Evolutionary conservation across 2,888 invertebrate species (phyloP).

Genomic region (Ophion slaviceki): DNA sequence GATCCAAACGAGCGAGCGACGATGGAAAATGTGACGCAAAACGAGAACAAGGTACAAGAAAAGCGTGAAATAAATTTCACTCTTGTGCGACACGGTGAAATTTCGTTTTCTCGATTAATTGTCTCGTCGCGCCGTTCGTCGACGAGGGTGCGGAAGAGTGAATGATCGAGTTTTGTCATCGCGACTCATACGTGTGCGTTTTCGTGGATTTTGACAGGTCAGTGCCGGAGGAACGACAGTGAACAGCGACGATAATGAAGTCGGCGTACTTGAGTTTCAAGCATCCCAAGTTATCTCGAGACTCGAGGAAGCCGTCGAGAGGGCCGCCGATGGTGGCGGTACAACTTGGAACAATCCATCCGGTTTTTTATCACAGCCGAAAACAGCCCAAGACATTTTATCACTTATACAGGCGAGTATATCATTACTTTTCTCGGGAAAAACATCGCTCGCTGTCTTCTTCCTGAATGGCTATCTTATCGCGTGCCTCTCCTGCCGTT

Average conservation of each 20-base stretch:
- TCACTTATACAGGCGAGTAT: constrained; percentile 83
- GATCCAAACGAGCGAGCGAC: constrained; percentile 79
- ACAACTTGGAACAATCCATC: constrained; percentile 85
- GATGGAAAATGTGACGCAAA: constrained; percentile 80
- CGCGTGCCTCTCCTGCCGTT: constrained; percentile 18
- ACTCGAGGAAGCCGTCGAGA: constrained; percentile 87
- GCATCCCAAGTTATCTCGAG: constrained; percentile 90
- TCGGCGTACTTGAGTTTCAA: constrained; percentile 87
- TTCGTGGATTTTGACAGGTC: constrained; percentile 80
- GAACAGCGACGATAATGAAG: constrained; percentile 72
- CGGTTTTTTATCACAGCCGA: constrained; percentile 85
- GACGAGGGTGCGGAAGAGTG: background rate
- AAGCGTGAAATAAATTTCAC: constrained; percentile 14
- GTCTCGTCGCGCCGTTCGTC: background rate
- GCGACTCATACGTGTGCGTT: constrained; percentile 5
- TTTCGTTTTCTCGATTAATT: background rate
- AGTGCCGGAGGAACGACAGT: constrained; percentile 72
- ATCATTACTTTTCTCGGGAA: constrained; percentile 8
- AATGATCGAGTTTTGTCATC: constrained; percentile 17
- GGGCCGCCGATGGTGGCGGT: constrained; percentile 81
- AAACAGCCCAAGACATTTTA: constrained; percentile 84
- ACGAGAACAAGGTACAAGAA: constrained; percentile 78
- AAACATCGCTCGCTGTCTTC: constrained; percentile 1
- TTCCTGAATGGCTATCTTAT: constrained; percentile 8
- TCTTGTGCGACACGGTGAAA: background rate